These are phyloP conservation scores for Melinopterus prodromus DNA, from an alignment of 2,888 invertebrate species.

Conservation along the genomic window DNA sequence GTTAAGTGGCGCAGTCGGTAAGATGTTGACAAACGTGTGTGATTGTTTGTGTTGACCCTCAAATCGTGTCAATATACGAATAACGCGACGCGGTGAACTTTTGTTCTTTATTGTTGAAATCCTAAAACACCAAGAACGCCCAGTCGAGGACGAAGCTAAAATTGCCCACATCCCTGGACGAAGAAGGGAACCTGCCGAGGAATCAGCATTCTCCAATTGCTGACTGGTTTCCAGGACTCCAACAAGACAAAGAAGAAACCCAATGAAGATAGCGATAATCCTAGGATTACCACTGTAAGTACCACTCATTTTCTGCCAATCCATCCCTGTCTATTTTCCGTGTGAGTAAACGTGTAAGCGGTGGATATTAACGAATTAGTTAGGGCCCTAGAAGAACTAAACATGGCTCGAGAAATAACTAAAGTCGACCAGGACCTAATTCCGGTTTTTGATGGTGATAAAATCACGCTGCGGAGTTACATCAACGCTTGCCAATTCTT, in stretches of 20 bases:
- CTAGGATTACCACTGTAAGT: not conserved
- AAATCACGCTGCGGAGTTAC: constrained; percentile 11
- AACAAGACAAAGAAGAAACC: not conserved
- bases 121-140: not conserved
- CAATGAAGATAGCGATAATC: not conserved
- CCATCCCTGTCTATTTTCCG: not conserved
- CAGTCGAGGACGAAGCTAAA: constrained; percentile 10
- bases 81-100: not conserved
- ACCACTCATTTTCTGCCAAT: not conserved
- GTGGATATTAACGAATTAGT: not conserved
- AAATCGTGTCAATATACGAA: not conserved
- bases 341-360: too few relatives aligned
- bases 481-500: constrained; percentile 19
- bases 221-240: not conserved
- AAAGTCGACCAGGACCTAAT: constrained; percentile 17
- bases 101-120: not conserved
- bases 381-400: not conserved
- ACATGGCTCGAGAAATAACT: not conserved
- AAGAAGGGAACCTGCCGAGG: not conserved
- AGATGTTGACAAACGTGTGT: not conserved
- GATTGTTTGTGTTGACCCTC: not conserved
- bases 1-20: too few relatives aligned
- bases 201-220: not conserved
- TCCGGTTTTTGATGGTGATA: constrained; percentile 15
- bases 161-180: constrained; percentile 13